Base-by-base conservation (phyloP, 2,888 invertebrate species). In the Mimachlamys varia region DNA sequence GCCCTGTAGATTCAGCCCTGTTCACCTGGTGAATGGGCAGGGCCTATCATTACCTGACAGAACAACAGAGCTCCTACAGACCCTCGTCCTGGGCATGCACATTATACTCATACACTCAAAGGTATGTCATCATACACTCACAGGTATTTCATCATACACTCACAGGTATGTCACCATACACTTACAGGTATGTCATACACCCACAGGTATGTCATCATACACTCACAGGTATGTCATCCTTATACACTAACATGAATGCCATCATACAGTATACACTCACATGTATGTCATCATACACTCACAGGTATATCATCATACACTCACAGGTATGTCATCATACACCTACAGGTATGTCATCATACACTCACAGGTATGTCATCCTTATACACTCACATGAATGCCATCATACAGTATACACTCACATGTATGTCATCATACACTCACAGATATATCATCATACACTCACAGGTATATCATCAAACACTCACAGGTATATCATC, bases 41-140 rank as follows among this genome's bases (percentile, higher is more conserved):
- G 55, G 55, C 19, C 10, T 55, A 3, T 4, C 55, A 10, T 15
- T 55, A 19, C 55, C 55, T 55, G 55, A 55, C 13, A 55, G 55
- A 3, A 55, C 19, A 10, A 55, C 19, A 17, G 55, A 19, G 19
- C 55, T 55, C 10, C 19, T 15, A 17, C 55, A 17, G 19, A 19
- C 55, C 12, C 55, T 55, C 15, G 19, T 55, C 13, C 55, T 55
- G 55, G 55, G 55, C 19, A 55, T 55, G 17, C 27, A 27, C 27
- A 76, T 76, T 7, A 76, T 76, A 10, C n/a, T 76, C 62, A 76
- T 76, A 76, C 62, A 76, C 62, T 27, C 62, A 76, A n/a, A 76
- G 58, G 58, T 58, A 58, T 58, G 58, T 58, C 58, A 58, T 58
- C 58, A 58, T 58, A 50, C 50, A 12, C 58, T 17, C 22, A 15